Percentiles rank a stretch among this genome's conserved stretches.
Evolutionary conservation across 2,113 vertebrate genomes (phyloP).

Genomic region (Phylloscopus trochilus): DNA sequence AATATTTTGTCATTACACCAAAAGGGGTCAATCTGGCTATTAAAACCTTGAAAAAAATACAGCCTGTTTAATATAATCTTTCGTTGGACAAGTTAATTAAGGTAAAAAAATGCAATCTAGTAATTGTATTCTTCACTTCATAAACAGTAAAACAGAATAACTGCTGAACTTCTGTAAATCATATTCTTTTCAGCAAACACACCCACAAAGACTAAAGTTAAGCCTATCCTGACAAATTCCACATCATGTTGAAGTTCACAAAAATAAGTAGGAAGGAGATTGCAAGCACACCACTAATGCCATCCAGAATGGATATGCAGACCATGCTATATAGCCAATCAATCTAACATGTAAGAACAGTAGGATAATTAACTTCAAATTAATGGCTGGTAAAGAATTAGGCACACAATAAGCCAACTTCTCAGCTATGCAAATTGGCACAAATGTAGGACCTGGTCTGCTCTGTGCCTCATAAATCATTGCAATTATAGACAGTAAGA

Average conservation of each 20-base stretch:
- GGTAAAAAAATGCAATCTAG: background rate
- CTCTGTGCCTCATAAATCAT: background rate
- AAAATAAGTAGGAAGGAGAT: background rate
- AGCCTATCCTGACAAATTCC: background rate
- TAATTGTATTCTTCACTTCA: background rate
- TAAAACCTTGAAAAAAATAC: background rate
- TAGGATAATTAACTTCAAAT: slow-evolving; percentile 36
- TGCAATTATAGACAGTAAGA: slow-evolving; percentile 12
- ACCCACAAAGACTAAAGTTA: background rate
- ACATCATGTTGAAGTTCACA: background rate
- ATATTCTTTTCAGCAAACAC: background rate
- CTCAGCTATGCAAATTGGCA: slow-evolving; percentile 4
- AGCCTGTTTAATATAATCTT: background rate
- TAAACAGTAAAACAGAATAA: background rate
- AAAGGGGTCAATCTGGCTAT: background rate
- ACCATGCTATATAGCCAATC: background rate
- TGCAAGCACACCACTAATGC: background rate
- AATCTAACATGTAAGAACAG: slow-evolving; percentile 9
- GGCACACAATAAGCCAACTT: background rate
- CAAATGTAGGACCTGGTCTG: background rate
- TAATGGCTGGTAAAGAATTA: slow-evolving; percentile 20
- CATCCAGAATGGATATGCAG: background rate
- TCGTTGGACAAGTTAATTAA: slow-evolving; percentile 20
- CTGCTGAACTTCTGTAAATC: background rate
- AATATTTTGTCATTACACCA: background rate